These are phyloP conservation scores for Agriopis marginaria DNA, from an alignment of 2,888 invertebrate species.

Conservation along the genomic window DNA sequence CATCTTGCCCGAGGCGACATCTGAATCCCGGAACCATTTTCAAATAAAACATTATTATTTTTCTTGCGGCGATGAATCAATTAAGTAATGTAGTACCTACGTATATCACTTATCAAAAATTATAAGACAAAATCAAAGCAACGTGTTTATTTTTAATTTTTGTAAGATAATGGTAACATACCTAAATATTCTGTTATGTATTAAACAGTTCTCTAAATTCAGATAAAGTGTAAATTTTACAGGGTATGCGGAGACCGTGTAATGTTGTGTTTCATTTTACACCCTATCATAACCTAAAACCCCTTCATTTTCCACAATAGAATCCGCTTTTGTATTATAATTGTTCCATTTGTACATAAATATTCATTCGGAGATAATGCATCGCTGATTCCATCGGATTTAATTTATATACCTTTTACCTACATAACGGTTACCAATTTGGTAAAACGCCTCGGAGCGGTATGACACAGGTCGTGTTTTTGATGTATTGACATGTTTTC, in stretches of 20 bases:
- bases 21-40: slow-evolving; percentile 10
- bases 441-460: slow-evolving; percentile 1
- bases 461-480: slow-evolving; percentile 19
- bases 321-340: slow-evolving; percentile 11
- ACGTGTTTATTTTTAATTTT: no score
- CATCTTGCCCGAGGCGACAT: slow-evolving; percentile 11
- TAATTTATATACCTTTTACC: slow-evolving; percentile 2
- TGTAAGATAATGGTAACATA: no score
- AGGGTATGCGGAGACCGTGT: not conserved
- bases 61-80: not conserved
- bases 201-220: slow-evolving; percentile 4
- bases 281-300: slow-evolving; percentile 2
- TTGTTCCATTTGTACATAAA: slow-evolving; percentile 18
- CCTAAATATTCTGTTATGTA: not conserved
- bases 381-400: slow-evolving; percentile 9
- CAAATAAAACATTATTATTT: not conserved
- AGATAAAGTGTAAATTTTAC: not conserved
- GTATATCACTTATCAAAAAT: no score
- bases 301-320: slow-evolving; percentile 5
- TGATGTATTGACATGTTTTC: slow-evolving; percentile 25
- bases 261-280: slow-evolving; percentile 7
- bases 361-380: slow-evolving; percentile 18
- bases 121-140: no score
- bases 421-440: not conserved
- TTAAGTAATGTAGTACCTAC: no score